Base-by-base conservation (phyloP, 2,888 invertebrate genomes). In the Drosophila borealis region DNA sequence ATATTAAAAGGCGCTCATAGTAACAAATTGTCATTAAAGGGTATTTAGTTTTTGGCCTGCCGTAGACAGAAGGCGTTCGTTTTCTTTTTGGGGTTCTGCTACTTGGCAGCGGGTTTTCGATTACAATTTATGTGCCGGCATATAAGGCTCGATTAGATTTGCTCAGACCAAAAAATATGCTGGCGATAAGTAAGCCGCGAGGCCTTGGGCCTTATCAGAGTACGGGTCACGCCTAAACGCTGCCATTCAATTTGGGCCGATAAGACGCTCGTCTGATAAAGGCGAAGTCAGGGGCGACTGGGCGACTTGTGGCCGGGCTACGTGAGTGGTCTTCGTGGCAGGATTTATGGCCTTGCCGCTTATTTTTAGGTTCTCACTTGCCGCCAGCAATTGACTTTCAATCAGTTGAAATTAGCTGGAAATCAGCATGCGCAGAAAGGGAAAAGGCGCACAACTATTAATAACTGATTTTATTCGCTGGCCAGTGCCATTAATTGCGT, bases 401-500 rank as follows among this genome's bases (percentile, higher is more conserved):
- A 84, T 84, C 87, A 84, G 81, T 80, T 84, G 78, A 70, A 81
- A 80, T 81, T 75, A 72, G 74, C 67, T 76, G 64, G 71, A 67
- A 81, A 78, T 75, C 80, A 74, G 64, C 57, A 69, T 46, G 29
- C 8, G 8, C 29, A 8, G 8, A 29, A 8, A 29, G 21, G 21
- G 5, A 21, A 21, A 63, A 49, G 51, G 55, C 33, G 56, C 48
- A 33, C 36, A 33, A 70, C 87, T 80, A 84, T 84, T 84, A 84
- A 84, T 85, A 81, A 83, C 75, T 71, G 81, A 79, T 82, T 85
- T 79, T 74, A 83, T 80, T 82, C 70, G 73, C 78, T 49, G 54
- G 33, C 17, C 50, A 57, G 25, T 19, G 39, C 66, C 70, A 77
- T 86, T 81, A 83, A 83, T 86, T 86, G 78, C 78, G 53, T 46